These are phyloP conservation scores for Cephus nigrinus DNA, from an alignment of 2,888 invertebrate genomes.

Conservation along the genomic window DNA sequence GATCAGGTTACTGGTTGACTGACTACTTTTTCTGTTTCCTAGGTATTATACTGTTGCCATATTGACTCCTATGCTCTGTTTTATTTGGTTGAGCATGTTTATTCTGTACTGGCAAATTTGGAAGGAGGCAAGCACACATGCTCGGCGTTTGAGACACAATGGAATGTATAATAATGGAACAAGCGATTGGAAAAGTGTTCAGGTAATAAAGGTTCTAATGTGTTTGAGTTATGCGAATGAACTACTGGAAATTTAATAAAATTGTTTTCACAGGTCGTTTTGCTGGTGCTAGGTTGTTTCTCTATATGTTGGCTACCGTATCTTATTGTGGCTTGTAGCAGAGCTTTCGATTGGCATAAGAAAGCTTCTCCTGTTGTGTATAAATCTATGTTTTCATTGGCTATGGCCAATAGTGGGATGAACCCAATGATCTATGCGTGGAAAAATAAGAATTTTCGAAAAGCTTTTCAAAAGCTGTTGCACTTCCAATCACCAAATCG, in stretches of 20 bases:
- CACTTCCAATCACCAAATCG: conserved; percentile 75
- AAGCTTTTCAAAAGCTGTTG: conserved; percentile 77
- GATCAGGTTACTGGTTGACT: not conserved
- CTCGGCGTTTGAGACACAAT: conserved; percentile 74
- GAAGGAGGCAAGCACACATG: conserved; percentile 80
- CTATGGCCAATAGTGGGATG: conserved; percentile 83
- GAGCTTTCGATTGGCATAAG: conserved; percentile 70
- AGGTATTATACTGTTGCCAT: conserved; percentile 57
- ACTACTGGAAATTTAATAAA: not conserved
- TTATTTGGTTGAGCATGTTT: conserved; percentile 82
- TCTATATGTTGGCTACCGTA: conserved; percentile 86
- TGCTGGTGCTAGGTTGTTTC: conserved; percentile 82
- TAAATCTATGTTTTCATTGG: conserved; percentile 76
- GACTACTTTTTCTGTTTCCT: conserved; percentile 5
- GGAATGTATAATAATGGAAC: conserved; percentile 69
- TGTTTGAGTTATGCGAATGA: not conserved
- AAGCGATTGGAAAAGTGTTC: conserved; percentile 79
- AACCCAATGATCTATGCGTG: conserved; percentile 88
- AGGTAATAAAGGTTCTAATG: conserved; percentile 67
- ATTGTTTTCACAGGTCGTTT: conserved; percentile 74
- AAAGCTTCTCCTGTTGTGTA: conserved; percentile 70
- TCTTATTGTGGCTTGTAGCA: conserved; percentile 75
- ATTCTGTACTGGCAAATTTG: conserved; percentile 82
- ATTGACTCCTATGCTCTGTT: conserved; percentile 77
- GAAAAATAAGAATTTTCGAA: conserved; percentile 84